Evolutionary conservation across 2,113 vertebrate genomes (phyloP).

Genomic region (Acrocephalus arundinaceus): DNA sequence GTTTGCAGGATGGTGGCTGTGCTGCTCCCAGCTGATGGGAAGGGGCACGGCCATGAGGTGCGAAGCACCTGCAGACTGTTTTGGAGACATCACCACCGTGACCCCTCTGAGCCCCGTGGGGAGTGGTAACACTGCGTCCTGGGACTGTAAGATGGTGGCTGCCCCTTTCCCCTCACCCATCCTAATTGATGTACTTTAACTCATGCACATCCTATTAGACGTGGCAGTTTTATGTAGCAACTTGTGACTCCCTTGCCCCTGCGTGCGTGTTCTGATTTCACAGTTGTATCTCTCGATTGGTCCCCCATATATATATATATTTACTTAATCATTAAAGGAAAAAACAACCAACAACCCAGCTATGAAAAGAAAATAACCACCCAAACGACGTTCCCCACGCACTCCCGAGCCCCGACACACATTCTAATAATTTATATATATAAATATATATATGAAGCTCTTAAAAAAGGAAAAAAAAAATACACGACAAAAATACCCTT

Average conservation of each 20-base stretch:
- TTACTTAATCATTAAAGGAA: constrained; percentile 69
- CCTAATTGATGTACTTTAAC: constrained; percentile 72
- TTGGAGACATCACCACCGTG: not conserved
- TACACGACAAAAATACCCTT: constrained; percentile 22
- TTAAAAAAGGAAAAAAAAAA: constrained; percentile 51
- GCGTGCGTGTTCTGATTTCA: constrained; percentile 68
- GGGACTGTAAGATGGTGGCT: constrained; percentile 42
- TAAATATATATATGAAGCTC: constrained; percentile 77
- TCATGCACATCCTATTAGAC: constrained; percentile 78
- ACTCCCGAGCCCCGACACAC: constrained; percentile 41
- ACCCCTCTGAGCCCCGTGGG: not conserved
- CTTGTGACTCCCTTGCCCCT: constrained; percentile 65
- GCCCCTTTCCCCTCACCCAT: constrained; percentile 10
- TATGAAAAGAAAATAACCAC: constrained; percentile 1
- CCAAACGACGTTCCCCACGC: constrained; percentile 12
- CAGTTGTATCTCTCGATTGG: constrained; percentile 68
- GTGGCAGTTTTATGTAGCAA: constrained; percentile 81
- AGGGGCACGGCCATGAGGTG: not conserved
- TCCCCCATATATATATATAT: constrained; percentile 67
- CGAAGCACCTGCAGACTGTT: constrained; percentile 40
- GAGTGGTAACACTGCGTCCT: not conserved
- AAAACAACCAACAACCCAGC: constrained; percentile 31
- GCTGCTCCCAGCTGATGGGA: not conserved
- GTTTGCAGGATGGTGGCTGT: not conserved
- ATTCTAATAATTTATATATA: constrained; percentile 80